These are phyloP conservation scores for Cuculus canorus DNA, from an alignment of 2,797 vertebrate species.

Conservation along the genomic window DNA sequence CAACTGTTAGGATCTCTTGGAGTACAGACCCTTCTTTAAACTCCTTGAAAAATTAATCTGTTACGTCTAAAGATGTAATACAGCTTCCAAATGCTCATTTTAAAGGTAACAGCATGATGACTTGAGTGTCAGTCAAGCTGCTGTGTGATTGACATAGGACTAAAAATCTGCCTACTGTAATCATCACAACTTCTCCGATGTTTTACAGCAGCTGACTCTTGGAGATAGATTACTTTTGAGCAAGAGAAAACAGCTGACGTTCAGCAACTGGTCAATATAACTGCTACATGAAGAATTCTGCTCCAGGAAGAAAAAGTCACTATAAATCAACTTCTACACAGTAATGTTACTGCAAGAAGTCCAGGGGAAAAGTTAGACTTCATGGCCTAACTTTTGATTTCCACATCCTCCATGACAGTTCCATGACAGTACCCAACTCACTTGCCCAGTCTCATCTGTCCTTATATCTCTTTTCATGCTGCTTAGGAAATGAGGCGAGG, in stretches of 20 bases:
- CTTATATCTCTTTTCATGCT: background rate
- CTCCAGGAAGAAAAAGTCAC: background rate
- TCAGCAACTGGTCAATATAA: background rate
- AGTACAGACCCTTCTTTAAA: background rate
- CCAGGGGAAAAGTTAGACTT: background rate
- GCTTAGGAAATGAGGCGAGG: background rate
- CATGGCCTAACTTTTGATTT: background rate
- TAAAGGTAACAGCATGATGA: background rate
- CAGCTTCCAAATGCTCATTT: background rate
- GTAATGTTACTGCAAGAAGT: background rate
- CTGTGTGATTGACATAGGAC: background rate
- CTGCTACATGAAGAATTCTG: background rate
- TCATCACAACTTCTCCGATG: background rate
- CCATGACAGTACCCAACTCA: background rate
- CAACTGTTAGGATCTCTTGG: background rate
- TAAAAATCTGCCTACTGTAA: background rate
- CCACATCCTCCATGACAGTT: background rate
- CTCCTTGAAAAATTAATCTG: background rate
- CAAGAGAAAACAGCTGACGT: background rate
- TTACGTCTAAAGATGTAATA: background rate
- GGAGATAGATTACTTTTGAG: background rate
- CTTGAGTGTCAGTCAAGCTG: background rate
- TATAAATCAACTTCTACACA: background rate
- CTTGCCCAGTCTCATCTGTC: background rate
- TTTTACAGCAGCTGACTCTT: constrained; percentile 3